These are phyloP conservation scores for Gorsachius magnificus DNA, from an alignment of 2,797 vertebrate species.

Conservation along the genomic window DNA sequence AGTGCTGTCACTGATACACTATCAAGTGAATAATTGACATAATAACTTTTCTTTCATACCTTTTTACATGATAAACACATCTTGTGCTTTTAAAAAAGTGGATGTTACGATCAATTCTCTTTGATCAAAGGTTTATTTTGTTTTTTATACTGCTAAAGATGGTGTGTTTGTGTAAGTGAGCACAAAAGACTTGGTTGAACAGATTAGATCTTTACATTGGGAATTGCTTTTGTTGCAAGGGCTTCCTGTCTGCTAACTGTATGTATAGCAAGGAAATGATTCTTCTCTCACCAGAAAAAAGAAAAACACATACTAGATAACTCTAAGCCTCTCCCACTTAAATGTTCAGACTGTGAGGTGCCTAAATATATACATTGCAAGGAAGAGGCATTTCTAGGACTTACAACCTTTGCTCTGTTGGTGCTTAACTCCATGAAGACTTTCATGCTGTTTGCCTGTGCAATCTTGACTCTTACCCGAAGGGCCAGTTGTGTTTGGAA, in stretches of 20 bases:
- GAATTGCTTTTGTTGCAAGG: background rate
- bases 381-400: background rate
- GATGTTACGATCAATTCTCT: background rate
- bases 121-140: background rate
- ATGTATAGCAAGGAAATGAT: background rate
- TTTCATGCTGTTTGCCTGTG: background rate
- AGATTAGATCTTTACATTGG: background rate
- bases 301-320: background rate
- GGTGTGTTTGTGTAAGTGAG: background rate
- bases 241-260: background rate
- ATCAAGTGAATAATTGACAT: background rate
- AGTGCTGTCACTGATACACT: background rate
- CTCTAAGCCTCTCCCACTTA: background rate
- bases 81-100: background rate
- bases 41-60: background rate
- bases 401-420: background rate
- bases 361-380: background rate
- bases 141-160: background rate
- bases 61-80: background rate
- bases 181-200: background rate
- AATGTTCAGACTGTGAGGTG: background rate
- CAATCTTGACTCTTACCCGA: background rate
- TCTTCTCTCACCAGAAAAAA: background rate
- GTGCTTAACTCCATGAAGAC: background rate
- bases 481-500: background rate